Evolutionary conservation across 1,140 invertebrate genomes (phyloP).

Genomic region (Probaryconus sp.): DNA sequence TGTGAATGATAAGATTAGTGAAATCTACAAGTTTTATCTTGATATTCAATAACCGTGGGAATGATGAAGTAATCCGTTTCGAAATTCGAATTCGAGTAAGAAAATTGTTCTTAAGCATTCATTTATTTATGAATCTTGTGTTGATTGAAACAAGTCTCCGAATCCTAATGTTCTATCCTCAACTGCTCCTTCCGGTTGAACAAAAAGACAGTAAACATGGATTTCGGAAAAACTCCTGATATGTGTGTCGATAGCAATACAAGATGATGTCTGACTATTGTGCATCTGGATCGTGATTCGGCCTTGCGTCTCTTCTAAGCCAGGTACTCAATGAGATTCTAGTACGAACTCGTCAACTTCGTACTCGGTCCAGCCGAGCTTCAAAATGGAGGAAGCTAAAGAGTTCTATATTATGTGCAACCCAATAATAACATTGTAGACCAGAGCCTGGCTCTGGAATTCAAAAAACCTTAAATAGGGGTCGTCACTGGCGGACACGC

Average conservation of each 20-base stretch:
- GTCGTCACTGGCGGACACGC: constrained; percentile 83
- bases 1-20: too few relatives aligned
- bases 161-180: constrained; percentile 22
- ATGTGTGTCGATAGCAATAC: constrained; percentile 39
- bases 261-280: constrained; percentile 32
- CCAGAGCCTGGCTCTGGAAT: too few relatives aligned
- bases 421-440: too few relatives aligned
- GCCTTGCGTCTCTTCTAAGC: constrained; percentile 45
- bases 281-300: constrained; percentile 50
- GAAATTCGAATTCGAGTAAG: too few relatives aligned
- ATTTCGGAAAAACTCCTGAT: constrained; percentile 50
- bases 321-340: constrained; percentile 61
- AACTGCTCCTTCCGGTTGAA: constrained; percentile 7
- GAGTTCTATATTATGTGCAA: too few relatives aligned
- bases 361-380: constrained; percentile 17
- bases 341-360: constrained; percentile 4
- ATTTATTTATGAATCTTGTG: too few relatives aligned
- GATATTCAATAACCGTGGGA: too few relatives aligned
- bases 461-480: constrained; percentile 19
- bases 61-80: too few relatives aligned
- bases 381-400: too few relatives aligned
- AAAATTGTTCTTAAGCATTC: too few relatives aligned
- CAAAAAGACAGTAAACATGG: constrained; percentile 17
- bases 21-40: too few relatives aligned
- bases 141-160: too few relatives aligned